These are phyloP conservation scores for Pseudomyrmex pallidus DNA, from an alignment of 1,140 invertebrate genomes.

Conservation along the genomic window DNA sequence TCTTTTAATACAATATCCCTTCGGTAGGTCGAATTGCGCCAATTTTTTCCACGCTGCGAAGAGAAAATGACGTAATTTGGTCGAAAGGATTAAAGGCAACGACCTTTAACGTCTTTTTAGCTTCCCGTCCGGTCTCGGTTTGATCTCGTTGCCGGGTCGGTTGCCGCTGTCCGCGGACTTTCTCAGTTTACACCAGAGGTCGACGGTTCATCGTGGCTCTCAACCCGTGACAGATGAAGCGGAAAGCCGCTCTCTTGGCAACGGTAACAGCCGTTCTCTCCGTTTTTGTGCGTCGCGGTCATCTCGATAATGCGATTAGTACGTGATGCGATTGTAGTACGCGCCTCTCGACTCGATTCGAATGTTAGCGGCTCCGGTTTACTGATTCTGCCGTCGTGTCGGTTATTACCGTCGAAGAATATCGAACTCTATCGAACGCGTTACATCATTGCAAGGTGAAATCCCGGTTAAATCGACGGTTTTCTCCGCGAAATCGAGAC, in stretches of 20 bases:
- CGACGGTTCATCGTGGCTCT: slow-evolving; percentile 76
- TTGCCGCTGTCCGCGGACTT: slow-evolving; percentile 63
- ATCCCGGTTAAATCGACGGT: slow-evolving; percentile 29
- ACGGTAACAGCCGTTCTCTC: slow-evolving; percentile 6
- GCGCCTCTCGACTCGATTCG: slow-evolving; percentile 1
- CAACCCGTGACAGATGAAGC: slow-evolving; percentile 48
- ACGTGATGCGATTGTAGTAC: not conserved
- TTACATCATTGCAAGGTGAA: slow-evolving; percentile 55
- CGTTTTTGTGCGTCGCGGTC: slow-evolving; percentile 5
- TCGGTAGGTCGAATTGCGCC: slow-evolving; percentile 12
- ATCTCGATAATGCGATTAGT: slow-evolving; percentile 34
- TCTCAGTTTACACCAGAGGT: slow-evolving; percentile 74
- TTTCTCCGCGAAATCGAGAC: slow-evolving; percentile 52
- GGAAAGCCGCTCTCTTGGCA: not conserved
- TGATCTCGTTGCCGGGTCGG: slow-evolving; percentile 65
- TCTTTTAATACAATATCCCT: slow-evolving; percentile 26
- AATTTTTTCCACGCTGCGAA: slow-evolving; percentile 56
- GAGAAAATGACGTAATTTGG: slow-evolving; percentile 58
- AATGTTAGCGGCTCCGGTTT: slow-evolving; percentile 13
- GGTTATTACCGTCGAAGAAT: slow-evolving; percentile 5
- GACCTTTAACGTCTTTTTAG: slow-evolving; percentile 60
- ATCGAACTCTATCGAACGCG: slow-evolving; percentile 20
- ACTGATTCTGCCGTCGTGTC: not conserved
- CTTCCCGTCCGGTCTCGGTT: slow-evolving; percentile 45
- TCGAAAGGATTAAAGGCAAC: slow-evolving; percentile 66